Conservation (phyloP, 2,797 vertebrate species). For the Danio aesculapii region DNA sequence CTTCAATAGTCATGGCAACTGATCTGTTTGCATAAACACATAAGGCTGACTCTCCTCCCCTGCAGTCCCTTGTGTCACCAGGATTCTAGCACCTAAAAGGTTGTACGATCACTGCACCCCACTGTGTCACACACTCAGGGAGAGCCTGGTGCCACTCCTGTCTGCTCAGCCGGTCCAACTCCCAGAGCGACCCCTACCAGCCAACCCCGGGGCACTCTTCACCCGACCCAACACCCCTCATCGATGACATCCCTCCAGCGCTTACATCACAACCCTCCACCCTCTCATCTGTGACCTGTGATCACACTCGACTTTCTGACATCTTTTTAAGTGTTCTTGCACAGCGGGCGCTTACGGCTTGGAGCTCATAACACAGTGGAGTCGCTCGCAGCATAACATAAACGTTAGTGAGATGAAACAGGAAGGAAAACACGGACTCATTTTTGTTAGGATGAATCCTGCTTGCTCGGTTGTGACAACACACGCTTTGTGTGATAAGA, state of each 20-base stretch:
- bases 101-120: slow-evolving; percentile 38
- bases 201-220: slow-evolving; percentile 34
- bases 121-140: slow-evolving; percentile 35
- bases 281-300: slow-evolving; percentile 46
- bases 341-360: slow-evolving; percentile 37
- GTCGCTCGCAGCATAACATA: slow-evolving; percentile 33
- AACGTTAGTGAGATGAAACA: slow-evolving; percentile 53
- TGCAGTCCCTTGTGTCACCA: slow-evolving; percentile 20
- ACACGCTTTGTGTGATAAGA: slow-evolving; percentile 26
- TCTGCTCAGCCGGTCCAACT: slow-evolving; percentile 17
- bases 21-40: slow-evolving; percentile 64
- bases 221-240: slow-evolving; percentile 28
- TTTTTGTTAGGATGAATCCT: slow-evolving; percentile 54
- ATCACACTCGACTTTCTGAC: slow-evolving; percentile 48
- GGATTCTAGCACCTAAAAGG: slow-evolving; percentile 25
- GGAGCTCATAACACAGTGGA: slow-evolving; percentile 38
- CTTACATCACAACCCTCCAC: slow-evolving; percentile 42
- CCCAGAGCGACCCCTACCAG: slow-evolving; percentile 26
- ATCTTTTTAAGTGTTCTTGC: slow-evolving; percentile 52
- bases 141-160: slow-evolving; percentile 38
- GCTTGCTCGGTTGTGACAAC: slow-evolving; percentile 32
- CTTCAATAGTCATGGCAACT: slow-evolving; percentile 64
- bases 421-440: slow-evolving; percentile 48
- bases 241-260: not conserved
- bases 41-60: slow-evolving; percentile 32